Conservation (phyloP, 2,113 vertebrate genomes). For the Peromyscus polionotus region DNA sequence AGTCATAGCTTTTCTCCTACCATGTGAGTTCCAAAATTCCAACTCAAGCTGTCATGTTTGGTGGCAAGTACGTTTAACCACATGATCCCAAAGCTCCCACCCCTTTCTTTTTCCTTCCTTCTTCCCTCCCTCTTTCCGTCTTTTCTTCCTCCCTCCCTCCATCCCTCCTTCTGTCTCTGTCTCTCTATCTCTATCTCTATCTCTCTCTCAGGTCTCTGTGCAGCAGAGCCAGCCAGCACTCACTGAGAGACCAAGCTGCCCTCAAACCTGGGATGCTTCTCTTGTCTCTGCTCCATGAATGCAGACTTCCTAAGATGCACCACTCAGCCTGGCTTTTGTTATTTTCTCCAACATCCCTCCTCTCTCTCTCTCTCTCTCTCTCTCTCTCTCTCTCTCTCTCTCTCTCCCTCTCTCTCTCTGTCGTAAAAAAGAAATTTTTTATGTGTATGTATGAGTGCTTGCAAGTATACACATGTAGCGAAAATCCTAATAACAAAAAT, state of each 20-base stretch:
- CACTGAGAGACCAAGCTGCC: not conserved
- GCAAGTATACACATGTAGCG: no score
- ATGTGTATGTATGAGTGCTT: not conserved
- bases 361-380: no score
- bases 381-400: no score
- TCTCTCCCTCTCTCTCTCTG: no score
- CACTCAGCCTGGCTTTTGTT: not conserved
- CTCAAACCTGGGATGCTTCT: not conserved
- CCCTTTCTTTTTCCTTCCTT: not conserved
- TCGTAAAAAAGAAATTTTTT: not conserved
- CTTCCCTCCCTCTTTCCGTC: rapidly evolving
- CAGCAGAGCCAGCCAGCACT: not conserved
- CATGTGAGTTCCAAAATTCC: no score
- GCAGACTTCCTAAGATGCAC: not conserved
- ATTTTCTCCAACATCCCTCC: not conserved
- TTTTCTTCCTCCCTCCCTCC: no score
- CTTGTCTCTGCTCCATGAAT: not conserved
- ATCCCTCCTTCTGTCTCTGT: not conserved
- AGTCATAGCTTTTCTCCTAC: not conserved
- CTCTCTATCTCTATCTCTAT: no score
- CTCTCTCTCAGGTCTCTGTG: not conserved
- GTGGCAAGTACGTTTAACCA: not conserved
- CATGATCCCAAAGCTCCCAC: no score
- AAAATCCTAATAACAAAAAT: no score
- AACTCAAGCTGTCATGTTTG: not conserved